Evolutionary conservation across 2,797 vertebrate species (phyloP).

Genomic region (Phataginus tetradactyla): DNA sequence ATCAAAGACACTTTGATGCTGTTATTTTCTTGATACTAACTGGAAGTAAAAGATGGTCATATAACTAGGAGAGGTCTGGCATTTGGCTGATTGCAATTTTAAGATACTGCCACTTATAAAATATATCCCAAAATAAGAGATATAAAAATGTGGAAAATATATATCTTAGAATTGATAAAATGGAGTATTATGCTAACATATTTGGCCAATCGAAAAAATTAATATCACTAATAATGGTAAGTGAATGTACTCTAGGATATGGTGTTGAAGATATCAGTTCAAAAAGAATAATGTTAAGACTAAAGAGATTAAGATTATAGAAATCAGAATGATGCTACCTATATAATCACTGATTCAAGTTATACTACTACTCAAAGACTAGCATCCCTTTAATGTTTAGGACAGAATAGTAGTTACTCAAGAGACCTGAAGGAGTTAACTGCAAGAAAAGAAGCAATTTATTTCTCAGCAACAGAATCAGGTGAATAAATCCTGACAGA

Average conservation of each 20-base stretch:
- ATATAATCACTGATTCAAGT: background rate
- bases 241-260: background rate
- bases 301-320: background rate
- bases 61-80: background rate
- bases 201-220: background rate
- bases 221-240: background rate
- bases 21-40: background rate
- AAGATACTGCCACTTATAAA: background rate
- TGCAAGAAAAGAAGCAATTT: conserved; percentile 27
- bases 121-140: background rate
- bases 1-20: background rate
- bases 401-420: background rate
- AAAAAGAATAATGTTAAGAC: background rate
- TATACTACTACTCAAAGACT: conserved; percentile 3
- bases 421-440: conserved; percentile 35
- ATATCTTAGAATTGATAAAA: background rate
- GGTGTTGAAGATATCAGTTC: background rate
- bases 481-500: conserved; percentile 15
- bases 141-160: background rate
- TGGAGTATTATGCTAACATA: background rate
- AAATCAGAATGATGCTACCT: background rate
- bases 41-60: background rate
- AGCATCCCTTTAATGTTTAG: background rate
- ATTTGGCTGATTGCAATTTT: background rate
- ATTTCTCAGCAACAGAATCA: conserved; percentile 37